Conservation (phyloP, 1,140 invertebrate species). For the Diorhabda elongata region DNA sequence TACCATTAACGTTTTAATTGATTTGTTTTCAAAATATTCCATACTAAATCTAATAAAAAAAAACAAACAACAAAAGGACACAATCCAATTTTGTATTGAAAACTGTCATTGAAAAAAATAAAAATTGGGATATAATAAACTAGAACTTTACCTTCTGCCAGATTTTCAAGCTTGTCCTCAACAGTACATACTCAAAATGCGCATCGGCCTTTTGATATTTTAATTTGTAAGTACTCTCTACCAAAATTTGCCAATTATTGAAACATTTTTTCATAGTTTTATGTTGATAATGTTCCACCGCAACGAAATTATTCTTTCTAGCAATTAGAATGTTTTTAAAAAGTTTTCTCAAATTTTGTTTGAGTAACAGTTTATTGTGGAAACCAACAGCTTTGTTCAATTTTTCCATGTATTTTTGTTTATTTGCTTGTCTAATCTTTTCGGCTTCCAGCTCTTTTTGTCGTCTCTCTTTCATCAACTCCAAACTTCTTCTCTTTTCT, state of each 20-base stretch:
- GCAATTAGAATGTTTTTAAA: constrained; percentile 48
- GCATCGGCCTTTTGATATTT: constrained; percentile 30
- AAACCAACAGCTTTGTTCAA: constrained; percentile 55
- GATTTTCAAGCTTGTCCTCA: constrained; percentile 31
- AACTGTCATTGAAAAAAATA: too few species aligned
- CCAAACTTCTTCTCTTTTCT: constrained; percentile 55
- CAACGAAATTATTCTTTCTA: constrained; percentile 48
- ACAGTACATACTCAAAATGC: constrained; percentile 33
- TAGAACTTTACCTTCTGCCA: constrained; percentile 25
- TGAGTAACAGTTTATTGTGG: constrained; percentile 52
- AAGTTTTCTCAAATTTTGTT: constrained; percentile 50
- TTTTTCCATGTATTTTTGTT: constrained; percentile 51
- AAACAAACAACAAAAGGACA: not conserved
- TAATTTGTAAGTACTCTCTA: constrained; percentile 43
- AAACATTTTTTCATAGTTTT: constrained; percentile 51
- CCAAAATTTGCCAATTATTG: constrained; percentile 44
- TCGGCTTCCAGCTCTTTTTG: constrained; percentile 57
- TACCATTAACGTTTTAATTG: too few species aligned
- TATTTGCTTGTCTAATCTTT: constrained; percentile 52
- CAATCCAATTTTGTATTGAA: not conserved
- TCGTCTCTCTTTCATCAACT: constrained; percentile 55
- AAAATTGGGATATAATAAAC: too few species aligned
- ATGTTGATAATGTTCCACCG: constrained; percentile 40
- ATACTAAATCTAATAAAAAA: too few species aligned
- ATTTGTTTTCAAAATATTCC: too few species aligned